Evolutionary conservation across 2,797 vertebrate species (phyloP).

Genomic region (Tapera naevia): DNA sequence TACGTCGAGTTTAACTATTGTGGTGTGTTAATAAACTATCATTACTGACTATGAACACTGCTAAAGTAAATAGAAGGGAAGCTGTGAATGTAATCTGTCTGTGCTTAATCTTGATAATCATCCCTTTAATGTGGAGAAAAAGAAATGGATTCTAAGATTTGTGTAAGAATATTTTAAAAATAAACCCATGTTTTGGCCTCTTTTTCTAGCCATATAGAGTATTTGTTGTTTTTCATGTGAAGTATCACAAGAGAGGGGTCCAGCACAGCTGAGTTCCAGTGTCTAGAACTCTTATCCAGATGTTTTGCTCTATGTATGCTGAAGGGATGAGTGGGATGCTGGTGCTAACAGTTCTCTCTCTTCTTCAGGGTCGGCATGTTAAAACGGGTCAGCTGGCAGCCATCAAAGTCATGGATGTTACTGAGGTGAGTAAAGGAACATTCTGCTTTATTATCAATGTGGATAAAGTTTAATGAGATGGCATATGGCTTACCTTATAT

Average conservation of each 20-base stretch:
- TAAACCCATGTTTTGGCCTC: not conserved
- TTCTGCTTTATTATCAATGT: not conserved
- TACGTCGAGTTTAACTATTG: not conserved
- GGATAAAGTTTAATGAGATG: not conserved
- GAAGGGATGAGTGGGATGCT: not conserved
- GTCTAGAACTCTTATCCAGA: not conserved
- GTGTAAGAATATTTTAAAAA: not conserved
- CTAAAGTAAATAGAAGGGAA: not conserved
- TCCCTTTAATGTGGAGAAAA: not conserved
- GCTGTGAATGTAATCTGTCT: not conserved
- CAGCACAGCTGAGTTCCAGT: not conserved
- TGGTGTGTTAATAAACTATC: not conserved
- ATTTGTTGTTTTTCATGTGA: not conserved
- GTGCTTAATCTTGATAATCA: not conserved
- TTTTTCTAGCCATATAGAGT: not conserved
- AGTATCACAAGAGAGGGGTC: not conserved
- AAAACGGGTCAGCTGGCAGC: slow-evolving; percentile 98
- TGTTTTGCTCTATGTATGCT: not conserved
- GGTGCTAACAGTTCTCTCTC: slow-evolving; percentile 25
- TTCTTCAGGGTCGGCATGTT: slow-evolving; percentile 94
- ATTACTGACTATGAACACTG: not conserved
- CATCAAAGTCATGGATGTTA: slow-evolving; percentile 99
- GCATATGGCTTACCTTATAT: not conserved
- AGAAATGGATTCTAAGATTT: not conserved
- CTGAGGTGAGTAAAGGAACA: slow-evolving; percentile 85